Conservation (phyloP, 2,113 vertebrate genomes). For the Acanthochromis polyacanthus region DNA sequence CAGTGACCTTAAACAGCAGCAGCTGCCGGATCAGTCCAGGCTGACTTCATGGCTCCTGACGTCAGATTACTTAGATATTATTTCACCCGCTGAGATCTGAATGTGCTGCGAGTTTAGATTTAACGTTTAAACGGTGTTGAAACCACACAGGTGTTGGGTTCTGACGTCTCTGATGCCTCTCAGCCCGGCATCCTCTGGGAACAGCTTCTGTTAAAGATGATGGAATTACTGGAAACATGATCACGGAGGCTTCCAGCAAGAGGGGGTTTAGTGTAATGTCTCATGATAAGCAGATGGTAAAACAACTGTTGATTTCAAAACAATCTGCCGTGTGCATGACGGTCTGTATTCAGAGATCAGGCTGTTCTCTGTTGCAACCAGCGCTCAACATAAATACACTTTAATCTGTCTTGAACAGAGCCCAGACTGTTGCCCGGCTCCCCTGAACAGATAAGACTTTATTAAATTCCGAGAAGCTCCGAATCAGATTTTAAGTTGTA, state of each 20-base stretch:
- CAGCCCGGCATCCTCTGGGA: not conserved
- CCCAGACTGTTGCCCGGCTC: not conserved
- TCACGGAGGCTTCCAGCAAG: not conserved
- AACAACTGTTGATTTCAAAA: not conserved
- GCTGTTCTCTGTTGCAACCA: not conserved
- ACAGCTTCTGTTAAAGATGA: not conserved
- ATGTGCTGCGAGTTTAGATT: not conserved
- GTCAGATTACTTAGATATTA: not conserved
- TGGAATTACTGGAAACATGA: conserved; percentile 9
- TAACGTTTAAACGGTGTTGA: not conserved
- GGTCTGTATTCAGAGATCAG: not conserved
- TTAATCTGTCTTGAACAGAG: not conserved
- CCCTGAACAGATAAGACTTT: not conserved
- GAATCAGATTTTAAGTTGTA: not conserved
- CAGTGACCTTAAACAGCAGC: not conserved
- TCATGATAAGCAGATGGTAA: not conserved
- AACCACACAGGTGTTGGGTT: no score
- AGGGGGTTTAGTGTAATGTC: not conserved
- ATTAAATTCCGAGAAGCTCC: not conserved
- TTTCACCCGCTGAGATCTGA: not conserved
- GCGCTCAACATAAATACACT: not conserved
- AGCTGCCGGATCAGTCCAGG: not conserved
- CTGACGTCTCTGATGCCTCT: not conserved
- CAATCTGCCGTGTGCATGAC: not conserved
- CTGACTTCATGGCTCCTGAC: not conserved